These are phyloP conservation scores for Rhabdomys pumilio DNA, from an alignment of 2,797 vertebrate genomes.

Conservation along the genomic window DNA sequence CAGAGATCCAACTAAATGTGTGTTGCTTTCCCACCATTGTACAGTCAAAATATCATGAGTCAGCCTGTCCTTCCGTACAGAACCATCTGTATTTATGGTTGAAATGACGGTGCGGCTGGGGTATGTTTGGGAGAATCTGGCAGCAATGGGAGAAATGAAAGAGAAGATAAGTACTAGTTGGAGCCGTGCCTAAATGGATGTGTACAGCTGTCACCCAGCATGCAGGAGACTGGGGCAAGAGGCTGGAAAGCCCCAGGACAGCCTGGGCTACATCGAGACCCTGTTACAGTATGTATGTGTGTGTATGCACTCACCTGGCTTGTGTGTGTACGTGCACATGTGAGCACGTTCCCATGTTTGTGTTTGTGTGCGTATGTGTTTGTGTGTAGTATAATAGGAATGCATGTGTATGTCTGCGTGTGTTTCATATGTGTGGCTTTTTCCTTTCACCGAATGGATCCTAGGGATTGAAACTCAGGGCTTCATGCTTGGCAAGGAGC, in stretches of 20 bases:
- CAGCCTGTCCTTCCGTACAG: not conserved
- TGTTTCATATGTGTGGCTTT: not conserved
- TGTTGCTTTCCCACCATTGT: not conserved
- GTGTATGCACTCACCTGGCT: not conserved
- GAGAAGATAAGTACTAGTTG: not conserved
- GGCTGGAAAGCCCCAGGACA: not conserved
- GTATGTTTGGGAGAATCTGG: not conserved
- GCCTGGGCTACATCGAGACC: not conserved
- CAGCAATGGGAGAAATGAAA: not conserved
- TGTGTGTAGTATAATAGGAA: not conserved
- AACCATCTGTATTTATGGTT: constrained; percentile 30
- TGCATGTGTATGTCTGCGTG: not conserved
- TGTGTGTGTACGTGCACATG: not conserved
- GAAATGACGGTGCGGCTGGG: not conserved
- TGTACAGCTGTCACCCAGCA: not conserved
- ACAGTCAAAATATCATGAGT: constrained; percentile 30
- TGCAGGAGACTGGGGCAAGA: not conserved
- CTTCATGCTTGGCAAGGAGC: not conserved
- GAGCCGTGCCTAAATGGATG: not conserved
- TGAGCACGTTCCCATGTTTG: too few relatives aligned
- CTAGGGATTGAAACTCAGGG: not conserved
- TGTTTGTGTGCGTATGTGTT: not conserved
- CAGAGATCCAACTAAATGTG: not conserved
- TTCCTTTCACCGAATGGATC: not conserved
- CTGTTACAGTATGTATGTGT: too few relatives aligned